Base-by-base conservation (phyloP, 2,888 invertebrate species). In the Suillia variegata region DNA sequence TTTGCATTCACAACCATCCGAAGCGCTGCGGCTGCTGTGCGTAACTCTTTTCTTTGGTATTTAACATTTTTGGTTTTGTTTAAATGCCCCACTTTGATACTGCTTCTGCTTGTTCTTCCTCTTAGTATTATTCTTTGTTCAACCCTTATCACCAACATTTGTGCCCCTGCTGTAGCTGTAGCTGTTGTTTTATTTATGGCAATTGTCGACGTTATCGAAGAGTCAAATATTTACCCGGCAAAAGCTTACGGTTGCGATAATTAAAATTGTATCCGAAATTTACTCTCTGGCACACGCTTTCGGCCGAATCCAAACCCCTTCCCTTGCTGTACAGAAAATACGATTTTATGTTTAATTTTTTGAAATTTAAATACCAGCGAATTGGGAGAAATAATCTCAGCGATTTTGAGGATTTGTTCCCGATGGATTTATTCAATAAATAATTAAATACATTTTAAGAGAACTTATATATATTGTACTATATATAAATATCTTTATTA, bases 181-280 rank as follows among this genome's bases (percentile, higher is more conserved):
- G 45, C 57, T 70, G 66, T 48, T 69, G 67, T 71, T 74, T 78
- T 74, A 76, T 78, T 78, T 78, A 77, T 78, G 73, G 76, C 76
- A 77, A 76, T 77, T 73, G 75, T 76, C 73, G 74, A 74, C 77
- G 73, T 73, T 76, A 75, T 71, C 76, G 68, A 73, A 70, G 62
- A 70, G 71, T 74, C 74, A 77, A 76, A 79, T 76, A 78, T 78
- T 77, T 77, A 78, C 76, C 74, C n/a, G 76, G 76, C 78, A 69
- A 76, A 75, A 79, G 75, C 78, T 79, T 76, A 79, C 76, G 77
- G 77, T 78, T 75, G 77, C 74, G 76, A 78, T 78, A 78, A 78
- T 78, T 78, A 78, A 78, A 78, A 79, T 77, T 78, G 76, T 78
- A 78, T 73, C 79, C 77, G 72, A 77, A 76, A 75, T 71, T 71